A percentile compares a stretch with the other conserved stretches of the same genome.
Conservation (phyloP, 1,140 invertebrate species). For the Anadara kagoshimensis region DNA sequence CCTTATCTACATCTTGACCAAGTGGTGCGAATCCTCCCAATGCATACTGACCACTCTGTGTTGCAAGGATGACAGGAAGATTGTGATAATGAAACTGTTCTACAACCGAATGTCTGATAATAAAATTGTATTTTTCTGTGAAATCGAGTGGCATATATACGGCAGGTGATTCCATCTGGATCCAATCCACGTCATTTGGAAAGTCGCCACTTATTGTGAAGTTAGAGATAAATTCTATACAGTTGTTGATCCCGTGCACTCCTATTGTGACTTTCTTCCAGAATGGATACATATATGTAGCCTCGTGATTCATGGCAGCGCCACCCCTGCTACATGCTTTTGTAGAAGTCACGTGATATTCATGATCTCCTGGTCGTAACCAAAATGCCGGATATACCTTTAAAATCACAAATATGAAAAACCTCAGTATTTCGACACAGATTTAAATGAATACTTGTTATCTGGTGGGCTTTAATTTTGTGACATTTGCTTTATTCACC, state of each 20-base stretch:
- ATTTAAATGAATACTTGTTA: no score
- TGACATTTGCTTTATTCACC: no score
- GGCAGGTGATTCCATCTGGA: conserved; percentile 46
- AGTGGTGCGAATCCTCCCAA: no score
- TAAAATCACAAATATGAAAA: no score
- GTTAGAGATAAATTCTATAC: conserved; percentile 30
- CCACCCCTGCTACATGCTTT: not conserved
- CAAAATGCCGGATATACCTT: conserved; percentile 36
- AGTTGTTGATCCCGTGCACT: conserved; percentile 19
- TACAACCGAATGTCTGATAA: conserved; percentile 8
- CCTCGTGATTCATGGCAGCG: conserved; percentile 9
- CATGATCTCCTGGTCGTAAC: conserved; percentile 22
- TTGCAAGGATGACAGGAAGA: no score
- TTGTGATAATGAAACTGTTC: no score
- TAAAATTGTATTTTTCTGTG: conserved; percentile 20
- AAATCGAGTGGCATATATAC: conserved; percentile 48
- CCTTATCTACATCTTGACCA: no score
- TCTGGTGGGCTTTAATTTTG: no score
- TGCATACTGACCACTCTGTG: no score
- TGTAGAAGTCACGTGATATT: not conserved
- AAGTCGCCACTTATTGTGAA: conserved; percentile 31
- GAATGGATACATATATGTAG: conserved; percentile 28
- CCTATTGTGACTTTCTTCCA: conserved; percentile 30
- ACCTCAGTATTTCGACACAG: no score
- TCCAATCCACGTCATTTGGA: conserved; percentile 21